These are phyloP conservation scores for Chiloscyllium plagiosum DNA, from an alignment of 2,113 vertebrate genomes.

Conservation along the genomic window DNA sequence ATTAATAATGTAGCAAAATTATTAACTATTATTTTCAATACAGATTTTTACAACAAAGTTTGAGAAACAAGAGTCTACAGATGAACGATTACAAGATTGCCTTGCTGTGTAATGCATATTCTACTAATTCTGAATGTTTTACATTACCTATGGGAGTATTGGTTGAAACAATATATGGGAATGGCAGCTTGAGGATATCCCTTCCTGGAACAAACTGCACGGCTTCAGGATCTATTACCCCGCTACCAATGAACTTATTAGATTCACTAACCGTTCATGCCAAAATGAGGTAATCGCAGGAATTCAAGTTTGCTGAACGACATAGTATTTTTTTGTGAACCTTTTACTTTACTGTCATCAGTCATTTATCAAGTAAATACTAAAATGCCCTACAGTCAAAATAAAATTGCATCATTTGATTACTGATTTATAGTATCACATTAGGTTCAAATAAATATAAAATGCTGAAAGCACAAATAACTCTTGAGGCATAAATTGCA, in stretches of 20 bases:
- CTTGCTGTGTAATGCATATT: slow-evolving; percentile 93
- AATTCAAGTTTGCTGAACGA: not conserved
- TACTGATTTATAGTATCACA: not conserved
- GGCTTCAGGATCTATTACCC: slow-evolving; percentile 86
- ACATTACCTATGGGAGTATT: slow-evolving; percentile 94
- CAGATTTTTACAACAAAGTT: slow-evolving; percentile 93
- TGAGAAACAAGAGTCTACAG: slow-evolving; percentile 87
- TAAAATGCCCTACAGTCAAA: not conserved
- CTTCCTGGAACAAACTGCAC: slow-evolving; percentile 89
- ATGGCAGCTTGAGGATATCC: slow-evolving; percentile 77
- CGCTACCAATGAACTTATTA: slow-evolving; percentile 92
- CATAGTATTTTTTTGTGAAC: not conserved
- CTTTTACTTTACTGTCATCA: not conserved
- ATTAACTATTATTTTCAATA: slow-evolving; percentile 27
- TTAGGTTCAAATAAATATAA: not conserved
- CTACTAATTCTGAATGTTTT: slow-evolving; percentile 97
- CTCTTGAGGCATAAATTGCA: not conserved
- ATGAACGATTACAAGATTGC: slow-evolving; percentile 99
- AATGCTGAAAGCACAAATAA: not conserved
- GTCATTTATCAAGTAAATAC: not conserved
- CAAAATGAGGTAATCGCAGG: slow-evolving; percentile 82
- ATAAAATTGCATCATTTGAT: not conserved
- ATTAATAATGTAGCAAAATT: not conserved
- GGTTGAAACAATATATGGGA: slow-evolving; percentile 97
- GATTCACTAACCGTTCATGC: slow-evolving; percentile 96